Evolutionary conservation across 2,113 vertebrate species (phyloP), one percentile per base, ranked within the genome.

Genomic region (Conger conger): DNA sequence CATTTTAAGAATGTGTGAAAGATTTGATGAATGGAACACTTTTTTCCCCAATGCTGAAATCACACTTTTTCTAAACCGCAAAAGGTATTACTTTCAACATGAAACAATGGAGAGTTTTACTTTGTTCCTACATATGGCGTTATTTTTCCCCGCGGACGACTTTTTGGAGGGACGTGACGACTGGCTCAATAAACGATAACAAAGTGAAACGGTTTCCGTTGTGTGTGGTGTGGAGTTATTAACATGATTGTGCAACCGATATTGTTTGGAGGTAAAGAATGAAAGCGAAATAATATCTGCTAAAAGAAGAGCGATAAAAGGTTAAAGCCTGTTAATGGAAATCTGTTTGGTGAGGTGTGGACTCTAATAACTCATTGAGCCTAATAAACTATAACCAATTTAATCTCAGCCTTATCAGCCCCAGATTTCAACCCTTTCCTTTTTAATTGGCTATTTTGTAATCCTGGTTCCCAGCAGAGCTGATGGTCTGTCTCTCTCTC

Each of bases 391-490:
- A 95, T 95, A 96, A 95, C 95, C 92, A 94, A 96, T 95, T 95
- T 95, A 95, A 95, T 95, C 95, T 95, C 88, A 93, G 92, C 93
- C 94, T 95, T 96, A 97, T 96, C 97, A 96, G 96, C 93, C 95
- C 93, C 95, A 98, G 96, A 94, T 95, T 97, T 97, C 95, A 96
- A 96, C 97, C 96, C 96, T 97, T 97, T 96, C 95, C 93, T 95
- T 96, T 95, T 94, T 99, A 99, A 99, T 98, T 98, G 97, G 96
- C 97, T 98, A 97, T 99, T 98, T 96, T 98, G 97, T 99, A 97
- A 97, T 97, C 97, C 97, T 95, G 97, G 97, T 97, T 99, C 98
- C 97, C 97, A 96, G 95, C 96, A 97, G 98, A 97, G 96, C 93
- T 91, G 95, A 96, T 96, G 96, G 97, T 96, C 95, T 93, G 94